These are phyloP conservation scores for Notolepis coatsorum DNA, from an alignment of 2,797 vertebrate genomes.

Conservation along the genomic window DNA sequence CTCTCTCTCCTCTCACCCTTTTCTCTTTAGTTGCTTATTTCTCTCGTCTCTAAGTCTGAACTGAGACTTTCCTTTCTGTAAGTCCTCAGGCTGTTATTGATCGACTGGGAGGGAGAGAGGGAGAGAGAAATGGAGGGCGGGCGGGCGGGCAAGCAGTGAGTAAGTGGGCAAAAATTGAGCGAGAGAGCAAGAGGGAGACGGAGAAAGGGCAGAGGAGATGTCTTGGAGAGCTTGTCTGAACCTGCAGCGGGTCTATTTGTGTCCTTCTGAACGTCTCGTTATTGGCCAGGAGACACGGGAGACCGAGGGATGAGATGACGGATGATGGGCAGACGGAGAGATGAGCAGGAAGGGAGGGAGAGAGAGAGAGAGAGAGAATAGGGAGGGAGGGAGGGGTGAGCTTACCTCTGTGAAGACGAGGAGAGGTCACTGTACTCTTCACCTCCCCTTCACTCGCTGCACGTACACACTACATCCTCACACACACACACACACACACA, in stretches of 20 bases:
- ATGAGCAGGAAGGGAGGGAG: slow-evolving; percentile 20
- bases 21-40: background rate
- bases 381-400: background rate
- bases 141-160: slow-evolving; percentile 21
- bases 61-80: slow-evolving; percentile 54
- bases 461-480: too few relatives aligned
- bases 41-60: slow-evolving; percentile 62
- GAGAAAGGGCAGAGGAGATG: slow-evolving; percentile 31
- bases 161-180: background rate
- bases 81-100: slow-evolving; percentile 71
- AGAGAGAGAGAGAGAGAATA: background rate
- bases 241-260: slow-evolving; percentile 66
- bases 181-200: slow-evolving; percentile 15
- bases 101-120: slow-evolving; percentile 48
- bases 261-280: slow-evolving; percentile 60
- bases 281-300: slow-evolving; percentile 47
- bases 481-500: background rate
- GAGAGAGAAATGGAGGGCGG: slow-evolving; percentile 2
- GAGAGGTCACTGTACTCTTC: slow-evolving; percentile 39
- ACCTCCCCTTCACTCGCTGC: slow-evolving; percentile 6
- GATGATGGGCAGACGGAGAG: slow-evolving; percentile 25
- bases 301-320: slow-evolving; percentile 46
- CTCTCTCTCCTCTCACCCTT: background rate
- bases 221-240: slow-evolving; percentile 56
- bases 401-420: slow-evolving; percentile 12